Base-by-base conservation (phyloP, 2,113 vertebrate genomes). In the Ondatra zibethicus region DNA sequence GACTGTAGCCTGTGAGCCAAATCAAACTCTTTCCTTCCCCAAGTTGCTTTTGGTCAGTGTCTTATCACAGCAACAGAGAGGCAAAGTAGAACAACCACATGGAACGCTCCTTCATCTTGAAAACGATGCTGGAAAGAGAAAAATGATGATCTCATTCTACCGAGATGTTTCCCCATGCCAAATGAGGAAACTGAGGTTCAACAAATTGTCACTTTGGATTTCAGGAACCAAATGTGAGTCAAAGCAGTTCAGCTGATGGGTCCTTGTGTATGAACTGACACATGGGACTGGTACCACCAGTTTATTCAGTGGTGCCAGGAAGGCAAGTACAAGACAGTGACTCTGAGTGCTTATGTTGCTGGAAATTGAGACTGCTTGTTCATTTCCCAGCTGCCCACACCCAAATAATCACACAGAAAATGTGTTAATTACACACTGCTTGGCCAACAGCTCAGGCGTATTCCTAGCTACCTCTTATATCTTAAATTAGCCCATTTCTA, bases 141-240 rank as follows among this genome's bases (percentile, higher is more conserved):
- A 58, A 91, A 89, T 66, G 19, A 73, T 33, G 58, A 11, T 89
- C 36, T 89, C 65, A 63, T 92, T 72, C 10, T 90, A 58, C 21
- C 5, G n/a, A 73, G 70, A 39, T 39, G 70, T 73, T 73, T 73
- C 70, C 36, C n/a, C 7, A 4, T 73, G 70, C 70, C 12, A 92
- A 73, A 82, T 55, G 50, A 92, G 58, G n/a, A 96, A 96, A 96
- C 58, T 88, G 78, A 90, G 76, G 63, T 52, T 80, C 55, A 96
- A 88, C 63, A 21, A 91, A 89, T 88, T 92, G 70, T 92, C 92
- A 61, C 36, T 96, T 93, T 88, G 61, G 39, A 88, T 81, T 92
- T 66, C 76, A 88, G 45, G 88, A 17, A 72, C 29, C 77, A 36
- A 97, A 91, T 25, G 23, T 85, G 88, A 45, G 21, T 95, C 88